Evolutionary conservation across 2,888 invertebrate species (phyloP), one percentile per base, ranked within the genome.

Genomic region (Drosophila picticornis): DNA sequence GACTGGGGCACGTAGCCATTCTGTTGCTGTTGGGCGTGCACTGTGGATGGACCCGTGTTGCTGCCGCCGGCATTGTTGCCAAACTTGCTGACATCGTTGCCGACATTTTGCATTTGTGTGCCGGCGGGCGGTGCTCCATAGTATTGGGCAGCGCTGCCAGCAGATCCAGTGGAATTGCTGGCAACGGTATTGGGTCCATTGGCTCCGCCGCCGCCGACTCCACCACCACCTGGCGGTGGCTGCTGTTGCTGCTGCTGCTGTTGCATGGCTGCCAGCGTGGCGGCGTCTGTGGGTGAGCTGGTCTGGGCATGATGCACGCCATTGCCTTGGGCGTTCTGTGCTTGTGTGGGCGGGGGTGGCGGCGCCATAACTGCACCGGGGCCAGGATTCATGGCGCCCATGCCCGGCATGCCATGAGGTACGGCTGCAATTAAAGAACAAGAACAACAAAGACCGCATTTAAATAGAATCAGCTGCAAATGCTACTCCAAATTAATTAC

Each of bases 1-100:
- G 91, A 72, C 56, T 90, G 88, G 10, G 90, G 76, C 19, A 92
- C 93, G 72, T 93, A 93, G 31, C 94, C 94, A 75, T 94, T 94
- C 75, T 94, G 76, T 36, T 77, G 78, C 61, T 77, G 78, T 62
- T 77, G 77, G 22, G 80, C 43, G 25, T 74, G 77, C 6, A 83
- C 81, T 27, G 60, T 9, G 22, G 53, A 25, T 32, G 22, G 60
- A 7, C 65, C 77, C 25, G 62, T 13, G 3, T 36, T 63, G 22
- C 32, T 83, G 11, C 88, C 56, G 38, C 56, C 88, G 5, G 88
- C 79, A 36, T 81, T 88, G 59, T 84, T 90, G 40, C 84, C 81
- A 58, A 92, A 91, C 78, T 93, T 93, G 34, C 86, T 83, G 7
- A 80, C 78, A 67, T 93, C 92, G 29, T 93, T 91, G 43, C 85